phyloP scores from a whole-genome alignment of 2,113 vertebrate genomes.

The Ceyx cyanopectus region DNA sequence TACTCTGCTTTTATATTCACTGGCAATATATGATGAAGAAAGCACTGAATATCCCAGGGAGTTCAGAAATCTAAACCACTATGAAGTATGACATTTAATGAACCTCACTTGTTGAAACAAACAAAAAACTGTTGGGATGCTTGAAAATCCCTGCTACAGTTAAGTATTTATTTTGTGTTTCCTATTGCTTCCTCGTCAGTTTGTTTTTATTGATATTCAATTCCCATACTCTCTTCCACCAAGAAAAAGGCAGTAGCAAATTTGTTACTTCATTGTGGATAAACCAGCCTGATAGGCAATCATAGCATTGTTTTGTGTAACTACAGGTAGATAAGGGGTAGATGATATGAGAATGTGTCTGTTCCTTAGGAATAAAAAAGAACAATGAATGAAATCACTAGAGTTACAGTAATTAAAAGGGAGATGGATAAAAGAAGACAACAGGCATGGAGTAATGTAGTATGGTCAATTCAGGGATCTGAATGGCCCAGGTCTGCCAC shows the following conservation, averaged over 20 bases:
- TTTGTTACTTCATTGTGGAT: not conserved
- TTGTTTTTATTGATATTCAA: not conserved
- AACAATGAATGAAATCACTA: not conserved
- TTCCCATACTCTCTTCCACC: not conserved
- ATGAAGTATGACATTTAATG: not conserved
- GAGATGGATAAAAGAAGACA: not conserved
- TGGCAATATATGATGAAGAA: not conserved
- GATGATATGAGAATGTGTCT: not conserved
- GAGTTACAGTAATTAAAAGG: not conserved
- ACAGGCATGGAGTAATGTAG: not conserved
- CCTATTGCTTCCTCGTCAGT: not conserved
- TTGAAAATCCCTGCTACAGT: not conserved
- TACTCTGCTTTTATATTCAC: constrained; percentile 19
- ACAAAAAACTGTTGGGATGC: not conserved
- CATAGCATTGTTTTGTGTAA: not conserved
- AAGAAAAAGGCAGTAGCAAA: not conserved
- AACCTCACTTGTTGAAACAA: not conserved
- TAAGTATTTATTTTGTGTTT: not conserved
- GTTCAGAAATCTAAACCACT: not conserved
- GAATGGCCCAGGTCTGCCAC: not conserved
- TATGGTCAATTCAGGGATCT: not conserved
- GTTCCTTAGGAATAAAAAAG: not conserved
- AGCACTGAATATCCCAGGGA: not conserved
- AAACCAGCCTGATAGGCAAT: not conserved
- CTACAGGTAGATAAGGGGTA: not conserved